Base-by-base conservation (phyloP, 2,797 vertebrate species). In the Rhynchonycteris naso region DNA sequence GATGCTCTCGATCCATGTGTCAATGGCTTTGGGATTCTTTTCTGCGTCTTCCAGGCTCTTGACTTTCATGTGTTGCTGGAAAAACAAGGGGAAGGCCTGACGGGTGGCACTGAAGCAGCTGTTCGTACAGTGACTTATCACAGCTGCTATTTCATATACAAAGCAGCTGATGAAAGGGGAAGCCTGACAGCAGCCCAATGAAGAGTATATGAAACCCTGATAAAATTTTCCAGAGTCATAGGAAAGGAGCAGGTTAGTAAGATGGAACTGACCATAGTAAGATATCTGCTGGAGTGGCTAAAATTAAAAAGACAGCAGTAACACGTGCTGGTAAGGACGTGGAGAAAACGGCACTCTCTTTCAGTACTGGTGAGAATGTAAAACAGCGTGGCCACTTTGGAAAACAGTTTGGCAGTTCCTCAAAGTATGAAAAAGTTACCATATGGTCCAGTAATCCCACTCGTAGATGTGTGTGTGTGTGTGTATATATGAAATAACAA, bases 1-100 rank as follows among this genome's bases (percentile, higher is more conserved):
- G 97, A 99, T 99, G 71, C 99, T 99, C 84, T 99, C 99, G 6
- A 99, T 99, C 99, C 99, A 99, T 92, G 96, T 99, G 95, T 99
- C 99, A 28, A 99, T 98, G 43, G 98, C 99, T 93, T 99, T 99
- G 13, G 98, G 98, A 96, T 99, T 99, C 95, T 98, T 98, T 95
- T 99, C 99, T 7, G 99, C 99, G 2, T 99, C 98, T 89, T 99
- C 98, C 11, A 99, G 97, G 50, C 99, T 99, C 81, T 99, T 99
- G 93, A 99, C 99, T 98, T 99, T 99, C 97, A 99, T 98, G 93
- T 99, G 98, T 98, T 99, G 98, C 97, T 98, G 91, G 85, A 93
- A 69, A 90, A 43, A 95, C 7, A 94, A 96, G 43, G 1, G 71
- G 0, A 94, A 80, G 80, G 33, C 22, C 54, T 82, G 84, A 54